These are phyloP conservation scores for Allolobophora icterica DNA, from an alignment of 2,888 invertebrate genomes.

Conservation along the genomic window DNA sequence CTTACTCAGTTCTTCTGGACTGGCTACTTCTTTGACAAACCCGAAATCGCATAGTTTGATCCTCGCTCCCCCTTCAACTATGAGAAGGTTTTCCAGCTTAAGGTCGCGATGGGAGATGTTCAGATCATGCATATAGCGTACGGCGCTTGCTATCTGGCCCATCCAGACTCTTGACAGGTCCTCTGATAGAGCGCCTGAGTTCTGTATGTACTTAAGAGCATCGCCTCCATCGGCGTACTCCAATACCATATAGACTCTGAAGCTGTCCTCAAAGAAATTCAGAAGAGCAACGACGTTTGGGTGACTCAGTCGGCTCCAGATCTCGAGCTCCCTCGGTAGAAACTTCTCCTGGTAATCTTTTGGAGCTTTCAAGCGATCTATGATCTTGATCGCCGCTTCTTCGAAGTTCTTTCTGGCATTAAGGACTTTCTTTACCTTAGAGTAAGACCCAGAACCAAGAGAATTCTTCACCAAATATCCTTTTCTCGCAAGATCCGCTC, in stretches of 20 bases:
- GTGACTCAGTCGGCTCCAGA: conserved; percentile 52
- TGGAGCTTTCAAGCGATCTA: conserved; percentile 51
- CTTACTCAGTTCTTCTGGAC: conserved; percentile 61
- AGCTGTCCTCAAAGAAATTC: conserved; percentile 48
- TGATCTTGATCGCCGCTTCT: conserved; percentile 52
- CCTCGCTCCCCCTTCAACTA: conserved; percentile 63
- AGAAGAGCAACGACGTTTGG: conserved; percentile 50
- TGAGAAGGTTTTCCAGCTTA: conserved; percentile 67
- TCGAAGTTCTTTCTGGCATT: conserved; percentile 27
- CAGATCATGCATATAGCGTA: conserved; percentile 64
- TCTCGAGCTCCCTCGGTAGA: conserved; percentile 52
- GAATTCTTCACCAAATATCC: conserved; percentile 58
- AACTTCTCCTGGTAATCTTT: conserved; percentile 53
- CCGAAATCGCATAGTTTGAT: conserved; percentile 67
- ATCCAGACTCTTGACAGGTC: conserved; percentile 54
- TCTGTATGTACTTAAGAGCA: conserved; percentile 64
- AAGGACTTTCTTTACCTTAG: conserved; percentile 52
- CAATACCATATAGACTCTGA: conserved; percentile 63
- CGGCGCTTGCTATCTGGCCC: conserved; percentile 53
- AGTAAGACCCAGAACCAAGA: conserved; percentile 63
- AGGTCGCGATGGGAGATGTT: conserved; percentile 68
- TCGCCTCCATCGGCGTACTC: conserved; percentile 66
- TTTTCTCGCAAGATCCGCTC: conserved; percentile 58
- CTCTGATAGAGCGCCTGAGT: conserved; percentile 64
- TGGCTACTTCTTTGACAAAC: conserved; percentile 60